Base-by-base conservation (phyloP, 2,113 vertebrate genomes). In the Crocuta crocuta region DNA sequence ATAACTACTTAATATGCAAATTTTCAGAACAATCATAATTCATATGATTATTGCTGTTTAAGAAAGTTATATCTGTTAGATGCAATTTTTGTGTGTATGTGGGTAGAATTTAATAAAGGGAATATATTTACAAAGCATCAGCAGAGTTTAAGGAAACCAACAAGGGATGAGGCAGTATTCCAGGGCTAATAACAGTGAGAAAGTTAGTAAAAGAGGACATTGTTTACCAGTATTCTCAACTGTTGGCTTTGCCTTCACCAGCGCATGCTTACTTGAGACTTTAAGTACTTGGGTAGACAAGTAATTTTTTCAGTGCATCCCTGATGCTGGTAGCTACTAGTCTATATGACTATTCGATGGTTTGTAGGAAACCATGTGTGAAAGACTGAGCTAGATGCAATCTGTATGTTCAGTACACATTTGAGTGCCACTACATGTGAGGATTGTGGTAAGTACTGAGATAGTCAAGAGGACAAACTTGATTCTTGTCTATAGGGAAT, bases 51-150 rank as follows among this genome's bases (percentile, higher is more conserved):
- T 35, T 86, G 21, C 16, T 82, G 10, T 83, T 96, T n/a, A 95
- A 83, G 58, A 74, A 96, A 83, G 19, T 48, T 84, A n/a, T 17
- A 12, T 48, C 31, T 89, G 43, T 85, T 70, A 39, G 53, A 89
- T 93, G 21, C 35, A 48, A 81, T 82, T 93, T 95, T 43, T 74
- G 35, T 76, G 6, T 74, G 39, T 71, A 12, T 80, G 93, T 93
- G 88, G 65, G 58, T 91, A 93, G 73, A 91, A 28, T 85, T 95
- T 95, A 94, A 88, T 94, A 95, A 94, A 85, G 33, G 24, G 15
- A 82, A 65, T 48, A 12, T 94, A 65, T 91, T 91, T 95, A 91
- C 23, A 66, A 83, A 94, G 11, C 58, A 71, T 97, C 45, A 48
- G 48, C 24, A 90, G 90, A 35, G n/a, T 90, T 93, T 96, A 87